Conservation (phyloP, 2,113 vertebrate species). For the Prionailurus viverrinus region DNA sequence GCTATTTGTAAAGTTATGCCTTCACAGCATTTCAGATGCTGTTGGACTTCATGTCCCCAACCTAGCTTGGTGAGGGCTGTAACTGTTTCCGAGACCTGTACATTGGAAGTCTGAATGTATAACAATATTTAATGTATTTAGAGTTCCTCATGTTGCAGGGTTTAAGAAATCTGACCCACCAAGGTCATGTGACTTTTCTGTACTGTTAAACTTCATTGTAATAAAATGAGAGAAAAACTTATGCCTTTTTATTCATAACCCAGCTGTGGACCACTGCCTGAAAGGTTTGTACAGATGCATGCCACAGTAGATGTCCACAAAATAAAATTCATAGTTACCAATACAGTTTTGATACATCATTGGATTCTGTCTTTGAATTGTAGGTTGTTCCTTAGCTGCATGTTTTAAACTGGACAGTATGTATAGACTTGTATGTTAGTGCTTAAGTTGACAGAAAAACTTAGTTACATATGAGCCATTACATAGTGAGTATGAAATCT, state of each 20-base stretch:
- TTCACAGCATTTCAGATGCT: conserved; percentile 98
- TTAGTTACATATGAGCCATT: conserved; percentile 40
- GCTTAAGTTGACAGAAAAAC: conserved; percentile 70
- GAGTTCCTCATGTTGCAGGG: conserved; percentile 93
- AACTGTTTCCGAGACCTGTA: conserved; percentile 89
- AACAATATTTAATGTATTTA: conserved; percentile 94
- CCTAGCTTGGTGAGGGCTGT: conserved; percentile 99
- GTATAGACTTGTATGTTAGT: conserved; percentile 86
- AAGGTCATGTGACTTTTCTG: conserved; percentile 96
- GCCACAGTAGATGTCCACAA: conserved; percentile 85
- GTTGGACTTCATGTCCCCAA: conserved; percentile 99
- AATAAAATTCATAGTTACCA: conserved; percentile 82
- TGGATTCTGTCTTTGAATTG: conserved; percentile 82
- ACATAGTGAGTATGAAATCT: conserved; percentile 27
- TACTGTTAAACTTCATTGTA: conserved; percentile 98
- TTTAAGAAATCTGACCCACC: conserved; percentile 91
- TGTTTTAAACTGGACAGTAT: conserved; percentile 74
- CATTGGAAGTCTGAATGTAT: conserved; percentile 90
- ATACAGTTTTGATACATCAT: conserved; percentile 85
- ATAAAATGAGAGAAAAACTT: conserved; percentile 97
- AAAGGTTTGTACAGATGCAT: conserved; percentile 95
- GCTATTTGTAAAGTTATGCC: conserved; percentile 93
- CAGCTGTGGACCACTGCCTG: conserved; percentile 93
- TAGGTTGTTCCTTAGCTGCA: conserved; percentile 84
- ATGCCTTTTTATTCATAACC: conserved; percentile 95